Evolutionary conservation across 2,888 invertebrate genomes (phyloP).

Genomic region (Erannis defoliaria): DNA sequence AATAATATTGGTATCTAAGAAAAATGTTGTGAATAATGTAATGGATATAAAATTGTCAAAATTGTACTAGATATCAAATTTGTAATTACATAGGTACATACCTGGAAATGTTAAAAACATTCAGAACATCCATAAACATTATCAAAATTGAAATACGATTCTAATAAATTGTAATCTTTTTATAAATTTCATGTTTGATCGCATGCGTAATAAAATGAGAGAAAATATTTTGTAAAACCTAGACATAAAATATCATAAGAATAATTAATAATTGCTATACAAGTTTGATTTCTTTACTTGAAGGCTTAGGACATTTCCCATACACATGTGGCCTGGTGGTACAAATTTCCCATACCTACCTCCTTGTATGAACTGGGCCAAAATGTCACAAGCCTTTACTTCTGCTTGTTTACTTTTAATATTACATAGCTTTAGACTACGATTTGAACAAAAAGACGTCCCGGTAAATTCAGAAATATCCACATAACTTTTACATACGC

Average conservation of each 20-base stretch:
- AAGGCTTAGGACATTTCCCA: no score
- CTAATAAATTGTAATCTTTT: background rate
- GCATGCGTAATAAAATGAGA: slow-evolving; percentile 18
- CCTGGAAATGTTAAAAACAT: background rate
- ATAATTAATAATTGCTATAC: background rate
- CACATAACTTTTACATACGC: no score
- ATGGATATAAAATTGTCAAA: background rate
- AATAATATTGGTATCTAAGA: slow-evolving; percentile 24
- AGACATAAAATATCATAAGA: background rate
- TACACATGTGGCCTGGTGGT: no score
- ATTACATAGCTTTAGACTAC: no score
- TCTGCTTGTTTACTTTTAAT: no score
- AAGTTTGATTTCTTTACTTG: background rate
- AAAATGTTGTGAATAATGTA: slow-evolving; percentile 29
- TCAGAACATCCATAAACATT: no score
- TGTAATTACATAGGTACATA: background rate
- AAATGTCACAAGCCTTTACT: no score
- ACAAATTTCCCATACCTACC: no score
- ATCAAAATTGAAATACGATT: background rate
- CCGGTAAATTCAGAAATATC: no score
- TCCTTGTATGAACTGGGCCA: no score
- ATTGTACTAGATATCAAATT: background rate
- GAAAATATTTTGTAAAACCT: slow-evolving; percentile 18
- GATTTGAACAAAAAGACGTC: no score
- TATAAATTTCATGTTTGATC: no score